phyloP scores from a whole-genome alignment of 2,888 invertebrate genomes.

The Melipona bicolor region DNA sequence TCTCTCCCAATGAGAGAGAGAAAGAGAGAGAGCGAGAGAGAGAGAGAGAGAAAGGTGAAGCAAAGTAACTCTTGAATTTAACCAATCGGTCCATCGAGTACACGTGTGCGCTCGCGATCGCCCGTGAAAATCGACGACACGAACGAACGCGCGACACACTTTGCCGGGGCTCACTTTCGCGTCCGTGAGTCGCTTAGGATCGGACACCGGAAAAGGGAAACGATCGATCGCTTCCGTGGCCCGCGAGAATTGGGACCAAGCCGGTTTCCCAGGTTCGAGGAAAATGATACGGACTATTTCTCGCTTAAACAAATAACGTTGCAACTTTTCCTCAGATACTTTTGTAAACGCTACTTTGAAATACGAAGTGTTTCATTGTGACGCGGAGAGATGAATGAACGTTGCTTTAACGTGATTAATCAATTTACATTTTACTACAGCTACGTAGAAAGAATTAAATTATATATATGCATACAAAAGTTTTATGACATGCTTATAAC shows the following conservation, averaged over 20 bases:
- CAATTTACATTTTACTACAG: no score
- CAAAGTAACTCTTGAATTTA: neutral
- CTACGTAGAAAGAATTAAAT: no score
- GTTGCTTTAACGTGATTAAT: no score
- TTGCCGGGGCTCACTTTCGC: constrained; percentile 54
- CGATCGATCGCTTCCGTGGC: constrained; percentile 44
- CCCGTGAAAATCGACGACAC: constrained; percentile 71
- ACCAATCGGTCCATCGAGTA: constrained; percentile 8
- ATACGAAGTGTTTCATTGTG: no score
- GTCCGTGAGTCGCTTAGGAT: constrained; percentile 19
- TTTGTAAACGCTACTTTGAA: no score
- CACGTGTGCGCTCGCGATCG: constrained; percentile 35
- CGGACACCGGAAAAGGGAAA: constrained; percentile 29
- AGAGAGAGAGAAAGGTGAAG: neutral
- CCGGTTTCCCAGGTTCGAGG: no score
- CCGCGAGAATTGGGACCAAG: neutral
- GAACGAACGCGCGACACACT: constrained; percentile 55
- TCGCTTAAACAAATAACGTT: no score
- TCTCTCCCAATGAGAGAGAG: neutral
- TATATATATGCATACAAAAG: no score
- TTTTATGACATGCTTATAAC: no score
- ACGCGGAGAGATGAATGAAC: no score
- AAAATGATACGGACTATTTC: no score
- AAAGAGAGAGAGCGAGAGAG: neutral
- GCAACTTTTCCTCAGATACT: no score